These are phyloP conservation scores for Toxotes lorentzi DNA, from an alignment of 2,797 vertebrate genomes.

Conservation along the genomic window DNA sequence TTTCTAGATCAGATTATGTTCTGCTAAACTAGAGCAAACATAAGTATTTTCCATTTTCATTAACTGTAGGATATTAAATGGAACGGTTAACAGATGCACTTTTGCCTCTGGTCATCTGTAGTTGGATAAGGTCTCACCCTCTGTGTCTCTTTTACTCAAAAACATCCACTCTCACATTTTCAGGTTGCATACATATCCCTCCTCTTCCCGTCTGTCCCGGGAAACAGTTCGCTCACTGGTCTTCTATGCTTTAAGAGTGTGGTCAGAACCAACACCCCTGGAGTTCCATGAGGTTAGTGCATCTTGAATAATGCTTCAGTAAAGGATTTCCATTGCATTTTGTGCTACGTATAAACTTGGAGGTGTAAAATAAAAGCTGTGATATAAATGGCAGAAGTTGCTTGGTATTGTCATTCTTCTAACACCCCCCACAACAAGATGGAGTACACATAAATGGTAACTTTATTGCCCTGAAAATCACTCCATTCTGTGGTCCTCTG, in stretches of 20 bases:
- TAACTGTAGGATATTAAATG: neutral
- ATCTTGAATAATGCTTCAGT: too few relatives aligned
- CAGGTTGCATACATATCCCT: constrained; percentile 81
- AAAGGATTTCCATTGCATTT: too few relatives aligned
- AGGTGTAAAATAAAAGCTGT: too few relatives aligned
- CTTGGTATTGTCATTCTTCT: too few relatives aligned
- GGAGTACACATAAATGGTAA: too few relatives aligned
- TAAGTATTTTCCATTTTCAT: neutral
- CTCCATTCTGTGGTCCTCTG: neutral
- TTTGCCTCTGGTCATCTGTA: neutral
- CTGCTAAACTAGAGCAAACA: neutral
- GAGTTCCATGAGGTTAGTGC: constrained; percentile 82
- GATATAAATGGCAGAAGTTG: too few relatives aligned
- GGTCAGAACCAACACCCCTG: constrained; percentile 82
- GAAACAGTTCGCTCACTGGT: constrained; percentile 83
- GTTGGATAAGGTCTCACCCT: neutral
- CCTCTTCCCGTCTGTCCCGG: constrained; percentile 74
- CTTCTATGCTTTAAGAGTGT: constrained; percentile 84
- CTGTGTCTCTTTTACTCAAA: neutral
- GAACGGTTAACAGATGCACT: neutral
- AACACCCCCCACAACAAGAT: too few relatives aligned
- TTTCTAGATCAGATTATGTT: neutral
- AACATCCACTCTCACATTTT: neutral
- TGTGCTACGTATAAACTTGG: too few relatives aligned
- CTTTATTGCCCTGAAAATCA: neutral